A percentile compares a stretch with the other conserved stretches of the same genome.
phyloP scores from a whole-genome alignment of 2,888 invertebrate genomes.

The Chironomus riparius region DNA sequence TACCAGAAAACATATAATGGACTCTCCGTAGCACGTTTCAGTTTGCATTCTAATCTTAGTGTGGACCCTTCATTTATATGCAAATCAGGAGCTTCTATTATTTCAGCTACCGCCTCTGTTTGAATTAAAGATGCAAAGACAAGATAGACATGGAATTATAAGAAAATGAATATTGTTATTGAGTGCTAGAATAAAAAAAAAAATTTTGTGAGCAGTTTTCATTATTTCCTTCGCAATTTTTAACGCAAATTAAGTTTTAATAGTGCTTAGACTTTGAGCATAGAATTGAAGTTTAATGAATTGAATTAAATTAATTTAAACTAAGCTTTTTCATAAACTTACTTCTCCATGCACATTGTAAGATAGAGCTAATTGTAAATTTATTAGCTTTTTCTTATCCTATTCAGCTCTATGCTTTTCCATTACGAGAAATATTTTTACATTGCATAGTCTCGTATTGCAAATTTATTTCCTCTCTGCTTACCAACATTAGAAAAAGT shows the following conservation, averaged over 20 bases:
- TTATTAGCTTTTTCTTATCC: neutral
- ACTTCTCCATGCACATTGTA: neutral
- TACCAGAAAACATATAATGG: conserved; percentile 31
- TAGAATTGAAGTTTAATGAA: conserved; percentile 1
- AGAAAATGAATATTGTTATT: neutral
- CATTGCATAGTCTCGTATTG: too few relatives aligned
- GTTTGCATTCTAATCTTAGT: conserved; percentile 31
- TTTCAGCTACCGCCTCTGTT: conserved; percentile 31
- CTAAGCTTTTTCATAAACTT: conserved; percentile 1
- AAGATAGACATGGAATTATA: neutral
- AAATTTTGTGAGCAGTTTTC: too few relatives aligned
- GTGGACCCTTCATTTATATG: conserved; percentile 32
- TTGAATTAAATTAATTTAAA: conserved; percentile 21
- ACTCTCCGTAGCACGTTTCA: conserved; percentile 31
- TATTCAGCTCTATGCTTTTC: neutral
- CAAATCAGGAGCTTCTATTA: conserved; percentile 31
- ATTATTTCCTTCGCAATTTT: neutral
- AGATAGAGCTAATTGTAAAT: neutral
- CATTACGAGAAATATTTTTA: too few relatives aligned
- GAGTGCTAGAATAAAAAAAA: neutral
- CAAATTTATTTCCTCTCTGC: too few relatives aligned
- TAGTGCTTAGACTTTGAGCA: neutral
- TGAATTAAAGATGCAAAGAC: neutral
- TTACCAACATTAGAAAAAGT: too few relatives aligned
- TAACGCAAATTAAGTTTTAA: neutral